A percentile compares a stretch with the other conserved stretches of the same genome.
Conservation (phyloP, 2,888 invertebrate species). For the Deilephila porcellus region DNA sequence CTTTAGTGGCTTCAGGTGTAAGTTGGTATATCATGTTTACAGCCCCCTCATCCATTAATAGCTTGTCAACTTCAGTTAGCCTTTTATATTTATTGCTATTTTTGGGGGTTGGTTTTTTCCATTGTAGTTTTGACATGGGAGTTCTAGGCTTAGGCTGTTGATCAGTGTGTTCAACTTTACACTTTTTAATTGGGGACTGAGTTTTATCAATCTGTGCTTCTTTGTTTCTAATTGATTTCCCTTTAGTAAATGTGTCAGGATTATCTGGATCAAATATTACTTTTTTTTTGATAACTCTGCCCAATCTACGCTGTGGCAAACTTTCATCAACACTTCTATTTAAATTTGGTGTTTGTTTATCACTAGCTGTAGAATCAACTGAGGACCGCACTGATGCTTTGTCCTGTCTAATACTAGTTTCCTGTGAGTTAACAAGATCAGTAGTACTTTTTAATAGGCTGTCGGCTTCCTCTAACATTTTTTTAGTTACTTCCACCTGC, state of each 20-base stretch:
- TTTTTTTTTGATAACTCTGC: conserved; percentile 88
- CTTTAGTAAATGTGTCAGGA: conserved; percentile 80
- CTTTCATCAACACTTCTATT: conserved; percentile 64
- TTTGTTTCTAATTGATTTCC: conserved; percentile 63
- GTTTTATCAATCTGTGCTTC: conserved; percentile 59
- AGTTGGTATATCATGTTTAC: conserved; percentile 93
- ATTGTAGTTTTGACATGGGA: conserved; percentile 68
- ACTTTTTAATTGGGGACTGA: conserved; percentile 60
- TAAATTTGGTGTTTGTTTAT: conserved; percentile 50
- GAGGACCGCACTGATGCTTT: conserved; percentile 44
- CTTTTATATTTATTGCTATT: conserved; percentile 82
- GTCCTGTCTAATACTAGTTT: conserved; percentile 48
- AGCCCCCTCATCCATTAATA: conserved; percentile 94
- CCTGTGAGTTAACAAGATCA: conserved; percentile 46
- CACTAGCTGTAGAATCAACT: conserved; percentile 56
- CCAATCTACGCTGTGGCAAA: conserved; percentile 69
- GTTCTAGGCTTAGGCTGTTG: conserved; percentile 68
- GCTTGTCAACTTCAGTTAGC: conserved; percentile 89
- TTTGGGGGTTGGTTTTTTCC: conserved; percentile 79
- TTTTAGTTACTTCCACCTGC: conserved; percentile 51
- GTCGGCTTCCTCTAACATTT: conserved; percentile 49
- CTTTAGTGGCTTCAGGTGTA: conserved; percentile 84
- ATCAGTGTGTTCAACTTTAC: conserved; percentile 55
- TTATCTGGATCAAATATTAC: conserved; percentile 90
- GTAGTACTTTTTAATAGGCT: conserved; percentile 42